Evolutionary conservation across 2,113 vertebrate genomes (phyloP).

Genomic region (Takifugu flavidus): DNA sequence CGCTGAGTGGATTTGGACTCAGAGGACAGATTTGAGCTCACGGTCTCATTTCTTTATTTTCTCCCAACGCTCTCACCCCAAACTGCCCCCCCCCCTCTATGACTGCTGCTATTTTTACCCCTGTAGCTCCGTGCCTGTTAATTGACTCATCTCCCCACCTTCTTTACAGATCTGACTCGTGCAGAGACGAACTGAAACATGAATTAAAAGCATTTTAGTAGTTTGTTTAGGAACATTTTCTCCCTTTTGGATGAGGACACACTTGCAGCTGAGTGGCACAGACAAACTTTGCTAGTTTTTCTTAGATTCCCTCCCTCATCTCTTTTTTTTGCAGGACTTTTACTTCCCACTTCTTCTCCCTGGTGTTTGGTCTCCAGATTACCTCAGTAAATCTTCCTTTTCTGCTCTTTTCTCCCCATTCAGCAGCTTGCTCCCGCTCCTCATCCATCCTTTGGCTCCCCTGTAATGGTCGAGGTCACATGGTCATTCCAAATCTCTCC

Average conservation of each 20-base stretch:
- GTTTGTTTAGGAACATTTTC: too few species aligned
- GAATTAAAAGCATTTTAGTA: too few species aligned
- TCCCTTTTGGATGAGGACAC: too few species aligned
- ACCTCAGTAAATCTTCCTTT: constrained; percentile 24
- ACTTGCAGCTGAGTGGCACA: too few species aligned
- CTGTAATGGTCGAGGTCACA: constrained; percentile 45
- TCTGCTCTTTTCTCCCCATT: constrained; percentile 23
- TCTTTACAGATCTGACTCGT: constrained; percentile 10
- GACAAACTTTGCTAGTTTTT: neutral
- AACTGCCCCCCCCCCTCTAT: constrained; percentile 23
- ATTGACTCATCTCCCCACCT: neutral
- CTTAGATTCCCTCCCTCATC: neutral
- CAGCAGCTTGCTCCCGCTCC: constrained; percentile 18
- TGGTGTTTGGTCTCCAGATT: constrained; percentile 39
- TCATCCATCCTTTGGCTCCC: constrained; percentile 17
- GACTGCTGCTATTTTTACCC: constrained; percentile 11
- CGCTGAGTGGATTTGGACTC: constrained; percentile 57
- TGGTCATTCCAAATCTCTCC: constrained; percentile 35
- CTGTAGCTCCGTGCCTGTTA: neutral
- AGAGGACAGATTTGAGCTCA: constrained; percentile 50
- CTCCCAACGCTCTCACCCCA: constrained; percentile 34
- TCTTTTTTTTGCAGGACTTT: constrained; percentile 33
- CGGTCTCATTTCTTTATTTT: constrained; percentile 45
- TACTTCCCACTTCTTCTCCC: constrained; percentile 28
- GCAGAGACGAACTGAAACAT: too few species aligned